phyloP scores from a whole-genome alignment of 2,797 vertebrate species.

The Hypotaenidia okinawae region DNA sequence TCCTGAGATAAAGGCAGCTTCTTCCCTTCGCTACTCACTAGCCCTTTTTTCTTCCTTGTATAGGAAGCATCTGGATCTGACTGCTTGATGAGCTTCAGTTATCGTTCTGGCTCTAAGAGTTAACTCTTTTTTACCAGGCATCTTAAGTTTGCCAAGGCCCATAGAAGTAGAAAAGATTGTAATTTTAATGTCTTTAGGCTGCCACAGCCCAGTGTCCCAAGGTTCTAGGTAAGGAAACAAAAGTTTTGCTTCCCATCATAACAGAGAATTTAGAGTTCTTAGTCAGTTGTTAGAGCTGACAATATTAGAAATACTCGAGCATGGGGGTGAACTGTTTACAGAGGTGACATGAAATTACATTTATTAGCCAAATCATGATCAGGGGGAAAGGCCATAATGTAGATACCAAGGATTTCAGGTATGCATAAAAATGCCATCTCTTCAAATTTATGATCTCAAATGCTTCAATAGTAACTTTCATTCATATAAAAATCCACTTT shows the following conservation, averaged over 20 bases:
- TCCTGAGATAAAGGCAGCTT: slow-evolving; percentile 15
- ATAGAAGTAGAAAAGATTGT: background rate
- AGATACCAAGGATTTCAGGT: background rate
- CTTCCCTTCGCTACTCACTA: background rate
- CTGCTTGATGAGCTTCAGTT: background rate
- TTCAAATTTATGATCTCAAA: background rate
- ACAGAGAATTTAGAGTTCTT: background rate
- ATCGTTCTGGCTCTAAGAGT: background rate
- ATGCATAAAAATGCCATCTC: background rate
- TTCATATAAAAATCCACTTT: background rate
- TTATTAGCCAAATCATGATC: background rate
- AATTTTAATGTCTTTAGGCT: background rate
- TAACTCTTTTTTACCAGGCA: background rate
- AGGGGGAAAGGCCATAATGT: background rate
- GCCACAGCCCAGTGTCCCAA: background rate
- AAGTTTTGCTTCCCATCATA: background rate
- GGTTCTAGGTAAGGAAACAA: background rate
- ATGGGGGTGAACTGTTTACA: background rate
- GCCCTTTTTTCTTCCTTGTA: background rate
- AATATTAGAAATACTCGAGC: background rate
- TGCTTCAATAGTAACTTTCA: background rate
- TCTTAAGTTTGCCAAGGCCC: background rate
- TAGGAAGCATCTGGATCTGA: background rate
- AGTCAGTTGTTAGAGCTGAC: background rate
- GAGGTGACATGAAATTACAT: background rate